Base-by-base conservation (phyloP, 1,140 invertebrate genomes). In the Charaxes varanes region DNA sequence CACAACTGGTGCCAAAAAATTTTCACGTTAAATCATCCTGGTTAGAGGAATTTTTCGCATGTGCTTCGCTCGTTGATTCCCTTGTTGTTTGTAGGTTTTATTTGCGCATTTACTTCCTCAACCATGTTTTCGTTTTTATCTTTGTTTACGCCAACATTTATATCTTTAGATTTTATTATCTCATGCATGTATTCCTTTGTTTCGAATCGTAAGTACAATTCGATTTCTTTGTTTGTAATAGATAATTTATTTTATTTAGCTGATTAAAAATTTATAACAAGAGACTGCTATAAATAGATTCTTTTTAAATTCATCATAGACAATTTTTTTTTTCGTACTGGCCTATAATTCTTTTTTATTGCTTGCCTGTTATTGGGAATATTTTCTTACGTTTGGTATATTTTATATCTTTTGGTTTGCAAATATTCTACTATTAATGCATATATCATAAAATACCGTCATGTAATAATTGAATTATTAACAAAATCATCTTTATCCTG, bases 1-100 rank as follows among this genome's bases (percentile, higher is more conserved):
- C 15, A 15, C 31, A 40, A 34, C 36, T 47, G 41, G 63, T 78
- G 73, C 73, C 73, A 78, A 77, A 66, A 67, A 33, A 44, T 44
- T 42, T 42, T 32, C 18, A 24, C 46, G 24, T 56, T 57, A 55
- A 53, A 64, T 62, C 51, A 62, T 64, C 46, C 38, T 46, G 41
- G 37, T 54, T 34, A 30, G 23, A 17, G 17, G 23, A 52, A 43
- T 50, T 33, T 52, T 27, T 6, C 28, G 22, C 31, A 45, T 37
- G 43, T 32, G 10, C 2, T n/a, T n/a, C 24, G 24, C 6, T 12
- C 5, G 37, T 51, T 15, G 42, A 38, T 55, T 58, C 36, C 43
- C 36, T 44, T 50, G 57, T 64, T 55, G 64, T 62, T 66, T 57
- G 23, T 37, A 33, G 61, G 46, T 58, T 57, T 60, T 65, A 56